These are phyloP conservation scores for Eumeta japonica DNA, from an alignment of 1,140 invertebrate species.

Conservation along the genomic window DNA sequence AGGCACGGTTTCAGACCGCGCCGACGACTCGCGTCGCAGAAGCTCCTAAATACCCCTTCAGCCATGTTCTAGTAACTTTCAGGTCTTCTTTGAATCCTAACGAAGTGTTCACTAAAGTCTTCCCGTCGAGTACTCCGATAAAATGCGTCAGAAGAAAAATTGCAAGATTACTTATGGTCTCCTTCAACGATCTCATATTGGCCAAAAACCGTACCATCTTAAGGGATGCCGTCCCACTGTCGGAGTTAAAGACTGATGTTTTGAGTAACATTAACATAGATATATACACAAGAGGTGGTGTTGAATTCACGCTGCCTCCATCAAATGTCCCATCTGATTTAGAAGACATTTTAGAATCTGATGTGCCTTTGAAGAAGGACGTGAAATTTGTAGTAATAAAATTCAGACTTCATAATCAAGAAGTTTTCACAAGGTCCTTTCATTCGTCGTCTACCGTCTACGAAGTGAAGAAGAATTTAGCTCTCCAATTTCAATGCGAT, in stretches of 20 bases:
- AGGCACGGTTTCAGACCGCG: conserved; percentile 32
- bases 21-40: conserved; percentile 33
- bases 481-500: conserved; percentile 35
- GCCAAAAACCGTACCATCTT: conserved; percentile 44
- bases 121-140: conserved; percentile 39
- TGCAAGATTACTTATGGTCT: conserved; percentile 38
- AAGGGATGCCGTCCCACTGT: conserved; percentile 36
- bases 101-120: conserved; percentile 43
- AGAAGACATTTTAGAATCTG: conserved; percentile 35
- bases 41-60: conserved; percentile 38
- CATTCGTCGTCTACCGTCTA: conserved; percentile 44
- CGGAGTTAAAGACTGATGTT: conserved; percentile 36
- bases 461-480: conserved; percentile 50
- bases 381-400: conserved; percentile 49
- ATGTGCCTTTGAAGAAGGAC: conserved; percentile 37
- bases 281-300: conserved; percentile 40
- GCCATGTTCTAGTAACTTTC: conserved; percentile 38
- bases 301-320: conserved; percentile 34
- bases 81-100: conserved; percentile 37
- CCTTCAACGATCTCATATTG: conserved; percentile 37
- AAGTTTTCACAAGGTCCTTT: conserved; percentile 48
- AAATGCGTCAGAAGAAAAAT: conserved; percentile 47
- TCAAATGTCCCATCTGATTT: conserved; percentile 42
- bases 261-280: conserved; percentile 36
- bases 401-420: conserved; percentile 46